These are phyloP conservation scores for Drosophila saltans DNA, from an alignment of 1,140 invertebrate genomes.

Conservation along the genomic window DNA sequence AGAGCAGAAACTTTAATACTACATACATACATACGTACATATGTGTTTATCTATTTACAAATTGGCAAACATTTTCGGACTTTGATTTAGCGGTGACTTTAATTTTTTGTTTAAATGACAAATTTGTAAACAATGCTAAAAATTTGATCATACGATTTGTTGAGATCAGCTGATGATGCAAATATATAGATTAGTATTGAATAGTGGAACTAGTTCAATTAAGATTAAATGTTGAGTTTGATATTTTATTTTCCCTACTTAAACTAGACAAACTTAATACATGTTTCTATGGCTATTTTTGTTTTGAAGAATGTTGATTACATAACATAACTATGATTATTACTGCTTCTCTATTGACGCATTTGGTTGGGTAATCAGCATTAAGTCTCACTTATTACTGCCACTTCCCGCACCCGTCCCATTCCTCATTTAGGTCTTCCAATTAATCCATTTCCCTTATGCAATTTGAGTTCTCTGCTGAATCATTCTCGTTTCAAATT, in stretches of 20 bases:
- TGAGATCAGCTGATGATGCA: background rate
- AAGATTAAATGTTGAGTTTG: no score
- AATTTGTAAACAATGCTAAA: background rate
- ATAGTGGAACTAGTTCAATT: no score
- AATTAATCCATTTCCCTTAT: slow-evolving; percentile 12
- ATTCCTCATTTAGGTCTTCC: background rate
- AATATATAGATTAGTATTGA: no score
- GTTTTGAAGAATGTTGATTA: background rate
- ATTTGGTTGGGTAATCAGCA: background rate
- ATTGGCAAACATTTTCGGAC: background rate
- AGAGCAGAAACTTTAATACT: slow-evolving; percentile 20
- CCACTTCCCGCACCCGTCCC: background rate
- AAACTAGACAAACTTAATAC: no score
- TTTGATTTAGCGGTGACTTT: slow-evolving; percentile 1
- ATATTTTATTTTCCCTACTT: no score
- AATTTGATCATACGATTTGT: background rate
- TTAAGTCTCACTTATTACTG: background rate
- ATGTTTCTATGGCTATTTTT: no score
- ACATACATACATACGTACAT: background rate
- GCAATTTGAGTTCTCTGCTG: slow-evolving; percentile 28
- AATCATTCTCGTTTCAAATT: slow-evolving; percentile 45
- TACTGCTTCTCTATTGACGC: background rate
- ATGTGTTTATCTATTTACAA: background rate
- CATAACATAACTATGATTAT: background rate
- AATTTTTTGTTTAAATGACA: slow-evolving; percentile 7